These are phyloP conservation scores for Gavia stellata DNA, from an alignment of 2,113 vertebrate genomes.

Conservation along the genomic window DNA sequence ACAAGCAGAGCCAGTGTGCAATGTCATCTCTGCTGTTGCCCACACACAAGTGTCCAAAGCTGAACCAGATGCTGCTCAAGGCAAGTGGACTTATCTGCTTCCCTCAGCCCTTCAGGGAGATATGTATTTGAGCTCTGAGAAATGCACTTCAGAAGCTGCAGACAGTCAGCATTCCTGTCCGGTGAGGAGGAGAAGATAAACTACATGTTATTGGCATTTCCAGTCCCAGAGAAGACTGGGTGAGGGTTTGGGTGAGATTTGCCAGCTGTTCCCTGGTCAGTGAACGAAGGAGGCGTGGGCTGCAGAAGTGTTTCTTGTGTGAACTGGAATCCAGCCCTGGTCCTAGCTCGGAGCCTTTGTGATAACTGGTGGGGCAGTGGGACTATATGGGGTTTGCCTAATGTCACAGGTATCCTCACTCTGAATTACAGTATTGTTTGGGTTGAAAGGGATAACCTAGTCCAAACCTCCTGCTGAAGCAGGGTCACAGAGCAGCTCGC, in stretches of 20 bases:
- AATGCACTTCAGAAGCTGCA: neutral
- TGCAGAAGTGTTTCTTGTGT: neutral
- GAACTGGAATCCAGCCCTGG: neutral
- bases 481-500: neutral
- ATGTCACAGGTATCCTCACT: neutral
- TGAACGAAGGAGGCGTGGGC: neutral
- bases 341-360: neutral
- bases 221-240: neutral
- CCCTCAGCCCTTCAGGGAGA: neutral
- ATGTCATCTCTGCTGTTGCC: neutral
- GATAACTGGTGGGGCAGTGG: neutral
- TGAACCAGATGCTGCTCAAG: neutral
- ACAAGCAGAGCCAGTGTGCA: neutral
- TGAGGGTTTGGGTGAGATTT: neutral
- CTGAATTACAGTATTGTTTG: neutral
- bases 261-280: neutral
- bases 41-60: neutral
- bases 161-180: neutral
- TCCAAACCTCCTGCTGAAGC: neutral
- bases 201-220: neutral
- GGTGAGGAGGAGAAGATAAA: neutral
- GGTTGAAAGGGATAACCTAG: neutral
- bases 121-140: neutral
- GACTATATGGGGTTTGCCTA: fast-evolving
- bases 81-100: neutral